phyloP scores from a whole-genome alignment of 2,888 invertebrate genomes.

The Oasisia sp. region DNA sequence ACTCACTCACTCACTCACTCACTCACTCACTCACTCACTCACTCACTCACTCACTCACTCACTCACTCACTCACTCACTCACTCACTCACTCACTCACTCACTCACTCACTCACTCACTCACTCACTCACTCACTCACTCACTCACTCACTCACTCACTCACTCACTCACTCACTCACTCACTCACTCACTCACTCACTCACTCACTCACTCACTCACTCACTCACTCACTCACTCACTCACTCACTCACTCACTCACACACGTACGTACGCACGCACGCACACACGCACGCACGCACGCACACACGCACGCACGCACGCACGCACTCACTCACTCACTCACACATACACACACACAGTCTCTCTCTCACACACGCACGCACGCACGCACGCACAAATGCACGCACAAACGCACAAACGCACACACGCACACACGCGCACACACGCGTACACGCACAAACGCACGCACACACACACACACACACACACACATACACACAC shows the following conservation, averaged over 20 bases:
- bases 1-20: background rate
- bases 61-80: background rate
- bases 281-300: background rate
- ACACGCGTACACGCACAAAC: background rate
- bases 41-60: too few species aligned
- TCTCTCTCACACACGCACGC: too few species aligned
- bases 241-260: background rate
- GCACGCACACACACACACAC: constrained; percentile 19
- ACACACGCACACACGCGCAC: too few species aligned
- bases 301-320: background rate
- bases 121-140: background rate
- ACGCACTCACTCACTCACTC: background rate
- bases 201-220: background rate
- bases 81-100: too few species aligned
- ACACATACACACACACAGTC: background rate
- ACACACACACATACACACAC: too few species aligned
- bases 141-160: background rate
- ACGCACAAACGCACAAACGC: too few species aligned
- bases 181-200: background rate
- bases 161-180: background rate
- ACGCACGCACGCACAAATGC: too few species aligned
- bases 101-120: background rate
- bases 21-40: background rate
- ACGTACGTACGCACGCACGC: background rate
- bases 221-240: too few species aligned